These are phyloP conservation scores for Drosophila robusta DNA, from an alignment of 2,888 invertebrate genomes.

Conservation along the genomic window DNA sequence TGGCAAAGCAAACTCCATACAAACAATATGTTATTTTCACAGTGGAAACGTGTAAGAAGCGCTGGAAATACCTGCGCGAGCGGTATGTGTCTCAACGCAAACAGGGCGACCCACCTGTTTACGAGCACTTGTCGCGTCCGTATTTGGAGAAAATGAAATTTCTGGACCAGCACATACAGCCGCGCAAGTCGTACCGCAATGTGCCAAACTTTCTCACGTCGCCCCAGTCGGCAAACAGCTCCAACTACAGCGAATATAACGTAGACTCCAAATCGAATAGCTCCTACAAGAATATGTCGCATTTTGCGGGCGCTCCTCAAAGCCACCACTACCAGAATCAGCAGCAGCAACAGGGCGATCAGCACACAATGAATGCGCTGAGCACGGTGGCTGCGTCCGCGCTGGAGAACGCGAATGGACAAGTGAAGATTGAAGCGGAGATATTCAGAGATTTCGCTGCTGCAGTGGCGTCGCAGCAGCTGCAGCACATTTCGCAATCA, in stretches of 20 bases:
- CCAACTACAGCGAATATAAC: conserved; percentile 83
- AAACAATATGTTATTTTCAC: conserved; percentile 19
- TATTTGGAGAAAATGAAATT: conserved; percentile 85
- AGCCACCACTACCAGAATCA: conserved; percentile 74
- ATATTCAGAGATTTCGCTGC: conserved; percentile 83
- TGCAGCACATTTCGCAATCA: conserved; percentile 80
- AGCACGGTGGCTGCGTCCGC: conserved; percentile 74
- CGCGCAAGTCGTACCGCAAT: conserved; percentile 84
- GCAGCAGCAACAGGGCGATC: conserved; percentile 56
- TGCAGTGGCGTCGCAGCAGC: conserved; percentile 82
- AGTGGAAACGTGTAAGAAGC: conserved; percentile 85
- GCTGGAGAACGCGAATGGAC: conserved; percentile 74
- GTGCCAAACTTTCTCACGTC: conserved; percentile 83
- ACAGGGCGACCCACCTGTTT: conserved; percentile 84
- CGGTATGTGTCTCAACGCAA: conserved; percentile 85
- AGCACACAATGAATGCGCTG: conserved; percentile 76
- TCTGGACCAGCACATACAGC: conserved; percentile 84
- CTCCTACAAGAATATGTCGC: conserved; percentile 80
- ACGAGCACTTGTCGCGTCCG: conserved; percentile 85
- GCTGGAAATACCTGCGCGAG: conserved; percentile 85
- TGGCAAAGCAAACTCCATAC: conserved; percentile 5
- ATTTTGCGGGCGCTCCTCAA: conserved; percentile 55
- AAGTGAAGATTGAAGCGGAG: conserved; percentile 83
- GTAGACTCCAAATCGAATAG: conserved; percentile 85
- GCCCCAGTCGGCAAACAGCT: conserved; percentile 82